A percentile compares a stretch with the other conserved stretches of the same genome.
Evolutionary conservation across 1,140 invertebrate genomes (phyloP).

Genomic region (Drosophila arizonae): DNA sequence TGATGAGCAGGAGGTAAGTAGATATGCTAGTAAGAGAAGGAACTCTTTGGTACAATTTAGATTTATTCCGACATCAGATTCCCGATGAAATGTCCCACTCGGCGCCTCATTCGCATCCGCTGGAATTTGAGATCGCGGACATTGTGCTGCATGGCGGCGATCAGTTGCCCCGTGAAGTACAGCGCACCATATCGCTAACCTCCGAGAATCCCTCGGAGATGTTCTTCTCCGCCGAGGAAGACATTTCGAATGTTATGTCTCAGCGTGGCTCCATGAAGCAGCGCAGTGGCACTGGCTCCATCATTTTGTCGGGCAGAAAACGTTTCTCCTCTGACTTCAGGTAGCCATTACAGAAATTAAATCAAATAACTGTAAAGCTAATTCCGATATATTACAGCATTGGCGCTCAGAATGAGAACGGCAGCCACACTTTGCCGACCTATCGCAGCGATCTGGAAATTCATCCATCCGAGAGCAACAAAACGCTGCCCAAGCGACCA

Average conservation of each 20-base stretch:
- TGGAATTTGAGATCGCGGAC: conserved; percentile 80
- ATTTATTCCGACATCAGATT: conserved; percentile 47
- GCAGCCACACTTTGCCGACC: conserved; percentile 82
- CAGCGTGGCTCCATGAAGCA: conserved; percentile 79
- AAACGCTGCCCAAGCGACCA: conserved; percentile 75
- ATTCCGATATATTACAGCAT: conserved; percentile 54
- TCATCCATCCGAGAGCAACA: conserved; percentile 83
- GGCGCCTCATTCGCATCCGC: conserved; percentile 82
- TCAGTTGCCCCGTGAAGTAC: conserved; percentile 85
- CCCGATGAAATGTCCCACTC: conserved; percentile 84
- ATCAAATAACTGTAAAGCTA: conserved; percentile 21
- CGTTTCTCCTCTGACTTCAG: conserved; percentile 84
- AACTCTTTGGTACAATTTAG: not conserved
- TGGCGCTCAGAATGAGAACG: conserved; percentile 73
- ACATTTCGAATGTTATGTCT: conserved; percentile 85
- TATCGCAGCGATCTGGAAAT: conserved; percentile 86
- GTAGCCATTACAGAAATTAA: conserved; percentile 26
- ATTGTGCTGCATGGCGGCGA: conserved; percentile 64
- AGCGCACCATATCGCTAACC: conserved; percentile 92
- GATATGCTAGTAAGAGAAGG: not conserved
- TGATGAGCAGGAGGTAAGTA: conserved; percentile 70
- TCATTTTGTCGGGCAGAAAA: conserved; percentile 83
- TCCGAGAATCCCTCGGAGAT: conserved; percentile 95
- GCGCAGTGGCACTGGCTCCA: conserved; percentile 68
- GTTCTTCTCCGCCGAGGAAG: conserved; percentile 95